Conservation (phyloP, 2,113 vertebrate genomes). For the Pluvianellus socialis region DNA sequence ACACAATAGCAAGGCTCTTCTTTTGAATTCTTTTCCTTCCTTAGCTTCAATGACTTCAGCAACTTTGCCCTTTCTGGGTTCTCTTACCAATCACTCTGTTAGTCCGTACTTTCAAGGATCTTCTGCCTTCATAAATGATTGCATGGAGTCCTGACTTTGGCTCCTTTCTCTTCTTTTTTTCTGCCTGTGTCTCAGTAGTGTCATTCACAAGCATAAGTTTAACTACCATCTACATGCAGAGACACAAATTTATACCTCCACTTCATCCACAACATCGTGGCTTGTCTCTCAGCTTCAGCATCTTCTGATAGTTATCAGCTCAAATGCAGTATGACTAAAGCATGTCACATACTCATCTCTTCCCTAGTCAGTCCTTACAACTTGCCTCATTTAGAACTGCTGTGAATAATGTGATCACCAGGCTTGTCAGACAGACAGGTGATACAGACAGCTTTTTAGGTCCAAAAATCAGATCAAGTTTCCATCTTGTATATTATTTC, state of each 20-base stretch:
- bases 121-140: neutral
- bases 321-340: neutral
- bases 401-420: neutral
- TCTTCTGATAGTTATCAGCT: neutral
- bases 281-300: neutral
- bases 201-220: neutral
- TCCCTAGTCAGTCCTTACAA: neutral
- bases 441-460: neutral
- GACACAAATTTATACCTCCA: neutral
- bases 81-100: neutral
- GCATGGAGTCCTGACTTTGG: neutral
- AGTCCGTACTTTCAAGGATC: neutral
- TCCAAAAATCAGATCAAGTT: neutral
- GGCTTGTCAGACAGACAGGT: neutral
- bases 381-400: neutral
- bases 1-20: neutral
- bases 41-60: neutral
- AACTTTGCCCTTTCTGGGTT: neutral
- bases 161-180: neutral
- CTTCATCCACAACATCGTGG: neutral
- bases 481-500: neutral
- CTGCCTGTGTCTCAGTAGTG: neutral
- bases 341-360: neutral
- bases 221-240: neutral
- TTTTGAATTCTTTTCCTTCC: neutral